Conservation (phyloP, 2,888 invertebrate species). For the Mayetiola destructor region DNA sequence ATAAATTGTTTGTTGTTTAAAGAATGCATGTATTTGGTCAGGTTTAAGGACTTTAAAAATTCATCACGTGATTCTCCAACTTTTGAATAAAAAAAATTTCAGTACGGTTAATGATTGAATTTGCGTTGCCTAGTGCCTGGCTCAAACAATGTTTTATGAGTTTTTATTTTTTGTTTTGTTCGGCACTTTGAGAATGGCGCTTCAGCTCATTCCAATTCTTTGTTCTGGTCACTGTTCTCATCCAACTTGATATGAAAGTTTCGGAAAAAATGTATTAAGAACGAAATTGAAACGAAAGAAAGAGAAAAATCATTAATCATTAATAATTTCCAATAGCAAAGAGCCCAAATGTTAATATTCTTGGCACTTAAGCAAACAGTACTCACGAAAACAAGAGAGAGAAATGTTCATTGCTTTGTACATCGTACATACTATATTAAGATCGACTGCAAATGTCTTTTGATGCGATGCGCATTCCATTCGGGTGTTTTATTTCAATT, state of each 20-base stretch:
- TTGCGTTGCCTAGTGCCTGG: background rate
- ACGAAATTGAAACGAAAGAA: background rate
- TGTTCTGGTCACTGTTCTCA: background rate
- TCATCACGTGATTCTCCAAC: background rate
- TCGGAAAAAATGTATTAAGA: background rate
- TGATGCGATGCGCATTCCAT: no score
- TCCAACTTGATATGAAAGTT: no score
- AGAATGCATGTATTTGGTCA: no score
- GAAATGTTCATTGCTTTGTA: background rate
- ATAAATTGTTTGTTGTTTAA: no score
- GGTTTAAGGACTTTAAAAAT: no score
- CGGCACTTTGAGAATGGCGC: background rate
- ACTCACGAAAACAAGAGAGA: background rate
- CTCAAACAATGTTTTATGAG: background rate
- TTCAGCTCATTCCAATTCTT: background rate
- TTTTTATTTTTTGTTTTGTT: conserved; percentile 7
- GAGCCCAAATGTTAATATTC: background rate
- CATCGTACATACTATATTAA: background rate
- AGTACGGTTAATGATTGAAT: no score
- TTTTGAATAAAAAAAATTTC: background rate
- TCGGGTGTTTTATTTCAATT: conserved; percentile 7
- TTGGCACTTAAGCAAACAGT: background rate
- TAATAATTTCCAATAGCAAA: conserved; percentile 10
- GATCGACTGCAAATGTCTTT: conserved; percentile 5
- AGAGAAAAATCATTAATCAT: conserved; percentile 5